phyloP scores from a whole-genome alignment of 2,888 invertebrate genomes.

The Tetragonisca angustula region DNA sequence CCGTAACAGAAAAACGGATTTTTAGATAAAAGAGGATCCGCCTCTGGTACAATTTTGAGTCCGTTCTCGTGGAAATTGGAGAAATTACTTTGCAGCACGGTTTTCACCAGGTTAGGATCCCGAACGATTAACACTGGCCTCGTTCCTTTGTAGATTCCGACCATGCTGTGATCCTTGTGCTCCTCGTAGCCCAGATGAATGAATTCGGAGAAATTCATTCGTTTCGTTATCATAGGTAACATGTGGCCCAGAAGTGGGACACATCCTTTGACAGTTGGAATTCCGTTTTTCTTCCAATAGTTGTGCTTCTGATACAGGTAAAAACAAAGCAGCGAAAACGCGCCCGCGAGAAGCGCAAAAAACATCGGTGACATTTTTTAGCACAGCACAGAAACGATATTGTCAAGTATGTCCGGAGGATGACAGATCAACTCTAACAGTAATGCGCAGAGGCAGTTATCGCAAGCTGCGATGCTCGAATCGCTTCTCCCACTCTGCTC shows the following conservation, averaged over 20 bases:
- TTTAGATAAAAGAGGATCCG: slow-evolving; percentile 69
- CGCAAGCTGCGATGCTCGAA: neutral
- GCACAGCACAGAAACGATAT: neutral
- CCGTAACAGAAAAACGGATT: slow-evolving; percentile 76
- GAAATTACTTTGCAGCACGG: slow-evolving; percentile 72
- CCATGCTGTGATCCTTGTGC: slow-evolving; percentile 65
- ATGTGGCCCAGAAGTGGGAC: slow-evolving; percentile 69
- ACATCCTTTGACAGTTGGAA: slow-evolving; percentile 49
- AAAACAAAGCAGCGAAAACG: neutral
- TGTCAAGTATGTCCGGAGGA: neutral
- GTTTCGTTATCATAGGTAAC: slow-evolving; percentile 40
- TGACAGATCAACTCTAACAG: neutral
- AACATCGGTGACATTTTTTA: slow-evolving; percentile 12
- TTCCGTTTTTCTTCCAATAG: slow-evolving; percentile 64
- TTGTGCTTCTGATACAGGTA: slow-evolving; percentile 19
- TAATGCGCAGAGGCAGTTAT: neutral
- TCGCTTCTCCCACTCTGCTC: neutral
- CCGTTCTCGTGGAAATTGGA: slow-evolving; percentile 71
- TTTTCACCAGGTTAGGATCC: slow-evolving; percentile 75
- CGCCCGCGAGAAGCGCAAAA: neutral
- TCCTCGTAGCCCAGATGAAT: slow-evolving; percentile 58
- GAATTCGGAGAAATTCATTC: slow-evolving; percentile 60
- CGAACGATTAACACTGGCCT: slow-evolving; percentile 26
- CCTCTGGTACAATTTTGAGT: slow-evolving; percentile 31
- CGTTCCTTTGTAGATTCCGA: slow-evolving; percentile 63